Evolutionary conservation across 2,888 invertebrate species (phyloP), one percentile per base, ranked within the genome.

Genomic region (Tiliacea citrago): DNA sequence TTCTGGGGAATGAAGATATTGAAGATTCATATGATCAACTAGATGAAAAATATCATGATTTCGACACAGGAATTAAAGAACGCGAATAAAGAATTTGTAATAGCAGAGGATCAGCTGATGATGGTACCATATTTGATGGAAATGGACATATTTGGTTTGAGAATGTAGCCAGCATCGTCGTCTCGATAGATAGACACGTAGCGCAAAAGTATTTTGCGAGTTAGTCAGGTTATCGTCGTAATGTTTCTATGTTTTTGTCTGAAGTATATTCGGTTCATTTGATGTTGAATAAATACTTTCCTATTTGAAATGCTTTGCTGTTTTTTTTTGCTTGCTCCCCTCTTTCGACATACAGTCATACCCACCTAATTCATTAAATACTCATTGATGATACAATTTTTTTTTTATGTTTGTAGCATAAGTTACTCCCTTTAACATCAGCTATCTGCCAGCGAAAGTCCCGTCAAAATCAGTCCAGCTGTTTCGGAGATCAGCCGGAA

Each of bases 201-300:
- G 87, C 74, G 79, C 75, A 88, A 88, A 88, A 88, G 82, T 88
- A 87, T 88, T 88, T 89, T 90, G 88, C 86, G 81, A 87, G 88
- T 90, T 93, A 92, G 91, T 88, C 89, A 88, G 91, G 89, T 91
- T 86, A 79, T 89, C 86, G 85, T 88, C 85, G 88, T 90, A 88
- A 87, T 89, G 86, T 91, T 88, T 89, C 73, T 89, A 86, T 92
- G 89, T 87, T 88, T 81, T 87, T 84, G 79, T 91, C 89, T 87
- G 85, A 88, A 88, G 86, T 90, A 89, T 91, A 89, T 92, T 91
- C 87, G 88, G 89, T 91, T 92, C 87, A 92, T 90, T 93, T 92
- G 90, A 93, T 95, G 93, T 95, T 92, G 88, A 95, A 92, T 95
- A 95, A 95, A 95, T 90, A 92, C 91, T 93, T 93, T 90, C 89